These are phyloP conservation scores for Harpalus rubripes DNA, from an alignment of 2,888 invertebrate genomes.

Conservation along the genomic window DNA sequence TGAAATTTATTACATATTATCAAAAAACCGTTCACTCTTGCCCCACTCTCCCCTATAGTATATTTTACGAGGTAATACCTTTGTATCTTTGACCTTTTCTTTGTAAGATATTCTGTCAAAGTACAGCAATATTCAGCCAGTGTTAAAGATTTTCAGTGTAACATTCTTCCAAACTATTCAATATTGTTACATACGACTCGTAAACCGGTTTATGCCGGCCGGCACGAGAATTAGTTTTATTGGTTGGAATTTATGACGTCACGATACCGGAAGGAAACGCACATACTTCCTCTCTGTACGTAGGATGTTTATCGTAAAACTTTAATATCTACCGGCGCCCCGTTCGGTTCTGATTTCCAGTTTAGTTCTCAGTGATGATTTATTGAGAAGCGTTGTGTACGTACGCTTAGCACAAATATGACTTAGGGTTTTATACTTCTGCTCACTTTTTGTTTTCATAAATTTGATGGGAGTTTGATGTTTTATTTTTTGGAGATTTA, in stretches of 20 bases:
- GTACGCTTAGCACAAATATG: constrained; percentile 57
- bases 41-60: too few relatives aligned
- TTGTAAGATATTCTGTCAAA: background rate
- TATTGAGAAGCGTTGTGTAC: constrained; percentile 56
- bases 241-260: constrained; percentile 42
- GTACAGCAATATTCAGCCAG: background rate
- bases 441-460: constrained; percentile 56
- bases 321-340: constrained; percentile 62
- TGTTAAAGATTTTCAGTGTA: constrained; percentile 10
- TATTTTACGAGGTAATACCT: background rate
- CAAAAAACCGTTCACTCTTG: too few relatives aligned
- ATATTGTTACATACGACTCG: constrained; percentile 17
- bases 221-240: constrained; percentile 41
- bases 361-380: constrained; percentile 40
- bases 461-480: constrained; percentile 57
- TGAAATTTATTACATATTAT: too few relatives aligned
- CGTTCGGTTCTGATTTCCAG: constrained; percentile 53
- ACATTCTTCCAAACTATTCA: constrained; percentile 33
- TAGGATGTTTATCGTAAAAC: constrained; percentile 65
- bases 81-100: background rate
- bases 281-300: constrained; percentile 38
- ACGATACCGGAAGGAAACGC: constrained; percentile 49
- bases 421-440: constrained; percentile 53
- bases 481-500: constrained; percentile 47
- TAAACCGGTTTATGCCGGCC: constrained; percentile 24